Evolutionary conservation across 2,797 vertebrate species (phyloP).

Genomic region (Moxostoma hubbsi): DNA sequence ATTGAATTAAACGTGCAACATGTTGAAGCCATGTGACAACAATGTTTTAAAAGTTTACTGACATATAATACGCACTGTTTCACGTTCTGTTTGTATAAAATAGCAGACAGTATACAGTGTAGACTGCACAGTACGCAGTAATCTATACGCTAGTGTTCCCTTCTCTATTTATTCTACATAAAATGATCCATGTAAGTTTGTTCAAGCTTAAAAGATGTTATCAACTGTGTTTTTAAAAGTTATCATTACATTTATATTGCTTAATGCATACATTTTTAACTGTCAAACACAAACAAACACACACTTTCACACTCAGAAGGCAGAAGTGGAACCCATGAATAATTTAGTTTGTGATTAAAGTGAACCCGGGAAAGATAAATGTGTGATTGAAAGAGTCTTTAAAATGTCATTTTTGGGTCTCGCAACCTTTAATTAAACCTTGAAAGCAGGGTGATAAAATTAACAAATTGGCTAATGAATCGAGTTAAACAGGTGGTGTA

Average conservation of each 20-base stretch:
- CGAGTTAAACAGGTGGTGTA: slow-evolving; percentile 82
- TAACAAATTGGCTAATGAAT: slow-evolving; percentile 84
- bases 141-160: no score
- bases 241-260: background rate
- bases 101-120: no score
- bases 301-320: background rate
- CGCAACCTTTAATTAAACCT: slow-evolving; percentile 81
- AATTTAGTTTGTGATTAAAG: slow-evolving; percentile 52
- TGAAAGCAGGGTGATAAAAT: slow-evolving; percentile 78
- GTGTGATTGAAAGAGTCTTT: slow-evolving; percentile 69
- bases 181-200: background rate
- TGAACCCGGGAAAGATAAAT: slow-evolving; percentile 63
- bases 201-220: background rate
- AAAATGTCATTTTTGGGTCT: slow-evolving; percentile 79
- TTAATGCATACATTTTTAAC: background rate
- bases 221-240: background rate
- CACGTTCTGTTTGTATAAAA: no score
- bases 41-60: no score
- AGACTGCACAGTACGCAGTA: no score
- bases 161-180: no score
- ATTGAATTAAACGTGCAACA: no score
- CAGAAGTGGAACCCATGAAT: slow-evolving; percentile 21
- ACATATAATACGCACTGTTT: no score
- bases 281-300: no score
- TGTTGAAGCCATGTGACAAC: no score